Percentiles rank a stretch among this genome's conserved stretches.
Conservation (phyloP, 2,113 vertebrate genomes). For the Pterocles gutturalis region DNA sequence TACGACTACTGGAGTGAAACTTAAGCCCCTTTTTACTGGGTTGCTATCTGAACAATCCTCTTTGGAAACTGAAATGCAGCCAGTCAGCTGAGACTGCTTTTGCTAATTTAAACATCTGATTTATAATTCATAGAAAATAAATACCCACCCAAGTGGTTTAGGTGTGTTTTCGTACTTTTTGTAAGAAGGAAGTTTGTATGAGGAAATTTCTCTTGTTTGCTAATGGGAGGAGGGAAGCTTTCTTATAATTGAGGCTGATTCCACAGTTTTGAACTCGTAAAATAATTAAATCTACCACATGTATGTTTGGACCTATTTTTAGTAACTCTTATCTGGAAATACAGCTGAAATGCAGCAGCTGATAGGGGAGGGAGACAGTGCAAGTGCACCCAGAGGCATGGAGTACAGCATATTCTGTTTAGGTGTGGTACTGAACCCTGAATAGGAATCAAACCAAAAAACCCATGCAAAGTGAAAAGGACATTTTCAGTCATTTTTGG, state of each 20-base stretch:
- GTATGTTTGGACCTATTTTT: neutral
- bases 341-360: neutral
- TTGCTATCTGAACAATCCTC: fast-evolving
- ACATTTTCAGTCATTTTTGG: neutral
- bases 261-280: neutral
- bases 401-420: neutral
- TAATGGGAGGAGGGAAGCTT: neutral
- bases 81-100: neutral
- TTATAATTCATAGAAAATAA: neutral
- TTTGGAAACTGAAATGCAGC: neutral
- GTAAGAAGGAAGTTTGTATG: neutral
- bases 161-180: neutral
- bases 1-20: neutral
- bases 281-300: neutral
- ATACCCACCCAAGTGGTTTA: neutral
- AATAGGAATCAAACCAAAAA: neutral
- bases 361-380: neutral
- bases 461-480: neutral
- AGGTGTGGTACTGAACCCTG: neutral
- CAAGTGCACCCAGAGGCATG: neutral
- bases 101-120: neutral
- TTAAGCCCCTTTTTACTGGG: neutral
- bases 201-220: neutral
- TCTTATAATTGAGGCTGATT: neutral
- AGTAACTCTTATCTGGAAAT: neutral